Evolutionary conservation across 2,113 vertebrate species (phyloP), one percentile per base, ranked within the genome.

Genomic region (Callopanchax toddi): DNA sequence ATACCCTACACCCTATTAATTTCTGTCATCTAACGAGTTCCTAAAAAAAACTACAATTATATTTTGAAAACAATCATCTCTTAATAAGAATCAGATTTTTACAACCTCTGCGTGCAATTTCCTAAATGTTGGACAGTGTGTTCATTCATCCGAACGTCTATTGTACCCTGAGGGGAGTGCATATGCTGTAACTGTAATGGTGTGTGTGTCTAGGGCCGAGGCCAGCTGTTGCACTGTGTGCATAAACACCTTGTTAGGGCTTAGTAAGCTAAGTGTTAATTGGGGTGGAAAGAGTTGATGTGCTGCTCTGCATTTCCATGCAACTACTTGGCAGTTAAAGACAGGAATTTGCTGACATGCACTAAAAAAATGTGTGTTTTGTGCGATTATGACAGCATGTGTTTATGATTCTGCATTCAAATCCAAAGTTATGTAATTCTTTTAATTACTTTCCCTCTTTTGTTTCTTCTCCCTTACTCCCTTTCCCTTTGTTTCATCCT

Each of bases 241-340:
- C 79, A 74, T 89, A 84, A 88, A 88, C 88, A 89, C 85, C 85
- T 87, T 88, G 84, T 84, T 86, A 88, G 79, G 77, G 79, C 81
- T 88, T 76, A 80, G 81, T 65, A 51, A 83, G 78, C 68, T 43
- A 83, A 81, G 84, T 86, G 86, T 86, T 87, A 89, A 87, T 87
- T 89, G 83, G 84, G 73, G 76, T 86, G 82, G 84, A 89, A 85
- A 82, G 63, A 77, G 64, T 67, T 25, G 71, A 82, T 85, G 76
- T 65, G 49, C 71, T 44, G 71, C 71, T 74, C 71, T 42, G 25
- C 49, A 58, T 2, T 76, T 79, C 84, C 78, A 60, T 58, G 79
- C 76, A 80, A 70, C 78, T 55, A 55, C 48, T 60, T 71, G 21
- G 50, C 64, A 26, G 71, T n/a, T 62, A 50, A 63, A 67, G 75